Percentiles rank a stretch among this genome's conserved stretches.
phyloP scores from a whole-genome alignment of 1,140 invertebrate genomes.

The Nixonia krombeini region DNA sequence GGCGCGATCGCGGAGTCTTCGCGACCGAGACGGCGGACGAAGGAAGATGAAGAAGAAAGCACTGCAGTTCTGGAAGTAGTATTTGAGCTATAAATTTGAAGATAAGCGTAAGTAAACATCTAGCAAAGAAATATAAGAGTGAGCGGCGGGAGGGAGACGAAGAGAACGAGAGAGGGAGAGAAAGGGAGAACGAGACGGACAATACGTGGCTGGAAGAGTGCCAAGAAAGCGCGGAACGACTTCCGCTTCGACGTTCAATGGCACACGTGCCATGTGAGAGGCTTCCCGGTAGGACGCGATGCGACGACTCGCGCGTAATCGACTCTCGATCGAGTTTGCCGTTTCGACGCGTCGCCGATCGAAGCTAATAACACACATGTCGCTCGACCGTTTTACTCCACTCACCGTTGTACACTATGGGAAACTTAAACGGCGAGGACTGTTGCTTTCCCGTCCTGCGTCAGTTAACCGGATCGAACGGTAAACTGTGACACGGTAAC shows the following conservation, averaged over 20 bases:
- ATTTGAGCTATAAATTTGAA: slow-evolving; percentile 11
- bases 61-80: slow-evolving; percentile 4
- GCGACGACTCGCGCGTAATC: no score
- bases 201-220: slow-evolving; percentile 33
- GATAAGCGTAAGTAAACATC: slow-evolving; percentile 21
- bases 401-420: no score
- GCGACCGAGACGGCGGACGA: not conserved
- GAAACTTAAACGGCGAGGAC: no score
- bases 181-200: slow-evolving; percentile 9
- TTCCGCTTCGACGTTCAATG: slow-evolving; percentile 33
- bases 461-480: no score
- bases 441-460: no score
- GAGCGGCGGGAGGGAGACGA: not conserved
- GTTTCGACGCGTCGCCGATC: not conserved
- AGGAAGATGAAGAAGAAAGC: slow-evolving; percentile 13
- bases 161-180: no score
- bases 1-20: no score
- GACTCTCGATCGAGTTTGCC: no score
- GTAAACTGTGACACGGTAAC: no score
- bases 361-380: no score
- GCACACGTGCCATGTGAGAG: slow-evolving; percentile 36
- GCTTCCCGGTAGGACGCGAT: slow-evolving; percentile 24
- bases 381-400: no score
- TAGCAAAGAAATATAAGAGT: not conserved
- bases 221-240: slow-evolving; percentile 46